Evolutionary conservation across 2,797 vertebrate genomes (phyloP).

Genomic region (Chrysocyon brachyurus): DNA sequence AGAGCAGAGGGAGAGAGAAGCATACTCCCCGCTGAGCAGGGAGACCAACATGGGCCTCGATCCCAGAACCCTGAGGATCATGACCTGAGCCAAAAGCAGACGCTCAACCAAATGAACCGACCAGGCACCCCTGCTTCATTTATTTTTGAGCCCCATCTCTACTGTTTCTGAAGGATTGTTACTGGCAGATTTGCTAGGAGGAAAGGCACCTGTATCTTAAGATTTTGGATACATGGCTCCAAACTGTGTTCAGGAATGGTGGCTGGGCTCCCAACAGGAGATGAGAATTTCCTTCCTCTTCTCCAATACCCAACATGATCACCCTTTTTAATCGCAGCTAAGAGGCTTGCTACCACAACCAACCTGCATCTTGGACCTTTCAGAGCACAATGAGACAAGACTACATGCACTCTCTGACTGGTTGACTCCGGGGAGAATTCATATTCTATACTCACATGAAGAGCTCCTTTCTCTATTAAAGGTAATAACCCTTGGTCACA

Average conservation of each 20-base stretch:
- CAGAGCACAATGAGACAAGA: background rate
- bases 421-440: background rate
- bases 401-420: background rate
- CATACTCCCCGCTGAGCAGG: too few species aligned
- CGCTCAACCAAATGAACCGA: too few species aligned
- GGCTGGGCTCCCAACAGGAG: background rate
- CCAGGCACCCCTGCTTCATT: background rate
- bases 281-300: background rate
- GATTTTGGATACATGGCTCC: background rate
- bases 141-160: background rate
- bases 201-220: background rate
- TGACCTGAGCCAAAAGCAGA: too few species aligned
- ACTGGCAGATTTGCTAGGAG: background rate
- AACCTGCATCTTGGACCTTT: background rate
- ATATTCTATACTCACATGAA: background rate
- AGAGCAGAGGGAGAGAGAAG: too few species aligned
- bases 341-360: background rate
- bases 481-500: background rate
- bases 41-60: too few species aligned
- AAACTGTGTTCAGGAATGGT: background rate
- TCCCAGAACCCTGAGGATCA: too few species aligned
- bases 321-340: background rate
- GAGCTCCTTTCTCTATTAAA: background rate
- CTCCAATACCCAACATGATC: background rate
- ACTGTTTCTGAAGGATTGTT: background rate